A percentile compares a stretch with the other conserved stretches of the same genome.
Evolutionary conservation across 2,797 vertebrate genomes (phyloP).

Genomic region (Chelidonichthys spinosus): DNA sequence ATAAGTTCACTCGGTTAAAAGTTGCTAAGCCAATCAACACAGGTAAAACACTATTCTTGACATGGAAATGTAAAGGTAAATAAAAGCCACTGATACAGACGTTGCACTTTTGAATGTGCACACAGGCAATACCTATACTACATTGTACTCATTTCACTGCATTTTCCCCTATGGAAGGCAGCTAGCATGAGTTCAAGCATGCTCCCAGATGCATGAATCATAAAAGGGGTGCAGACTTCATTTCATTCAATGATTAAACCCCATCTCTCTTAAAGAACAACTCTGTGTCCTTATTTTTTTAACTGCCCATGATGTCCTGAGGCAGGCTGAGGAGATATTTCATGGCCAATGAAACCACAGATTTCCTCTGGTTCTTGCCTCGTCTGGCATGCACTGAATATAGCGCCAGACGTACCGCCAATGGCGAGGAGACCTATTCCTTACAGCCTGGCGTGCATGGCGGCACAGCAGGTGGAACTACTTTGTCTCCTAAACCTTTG

Average conservation of each 20-base stretch:
- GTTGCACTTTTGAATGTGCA: not conserved
- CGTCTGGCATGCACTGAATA: slow-evolving; percentile 35
- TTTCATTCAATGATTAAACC: slow-evolving; percentile 74
- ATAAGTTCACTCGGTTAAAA: slow-evolving; percentile 78
- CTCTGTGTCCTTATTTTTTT: slow-evolving; percentile 62
- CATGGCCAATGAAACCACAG: slow-evolving; percentile 64
- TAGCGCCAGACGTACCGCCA: not conserved
- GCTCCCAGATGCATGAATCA: slow-evolving; percentile 65
- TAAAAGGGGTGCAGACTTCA: slow-evolving; percentile 65
- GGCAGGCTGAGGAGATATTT: slow-evolving; percentile 47
- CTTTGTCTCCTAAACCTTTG: slow-evolving; percentile 53
- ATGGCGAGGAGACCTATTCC: slow-evolving; percentile 42
- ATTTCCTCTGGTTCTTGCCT: slow-evolving; percentile 50
- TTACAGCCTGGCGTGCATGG: slow-evolving; percentile 30
- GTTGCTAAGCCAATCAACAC: slow-evolving; percentile 58
- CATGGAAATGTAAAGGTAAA: not conserved
- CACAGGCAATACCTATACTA: not conserved
- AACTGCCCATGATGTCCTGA: slow-evolving; percentile 51
- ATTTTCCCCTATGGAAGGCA: not conserved
- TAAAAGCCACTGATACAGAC: not conserved
- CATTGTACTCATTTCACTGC: no score
- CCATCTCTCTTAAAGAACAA: slow-evolving; percentile 57
- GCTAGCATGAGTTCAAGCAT: slow-evolving; percentile 4
- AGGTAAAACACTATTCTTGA: slow-evolving; percentile 22
- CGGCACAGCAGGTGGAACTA: slow-evolving; percentile 57